These are phyloP conservation scores for Callithrix jacchus DNA, from an alignment of 2,113 vertebrate species.

Conservation along the genomic window DNA sequence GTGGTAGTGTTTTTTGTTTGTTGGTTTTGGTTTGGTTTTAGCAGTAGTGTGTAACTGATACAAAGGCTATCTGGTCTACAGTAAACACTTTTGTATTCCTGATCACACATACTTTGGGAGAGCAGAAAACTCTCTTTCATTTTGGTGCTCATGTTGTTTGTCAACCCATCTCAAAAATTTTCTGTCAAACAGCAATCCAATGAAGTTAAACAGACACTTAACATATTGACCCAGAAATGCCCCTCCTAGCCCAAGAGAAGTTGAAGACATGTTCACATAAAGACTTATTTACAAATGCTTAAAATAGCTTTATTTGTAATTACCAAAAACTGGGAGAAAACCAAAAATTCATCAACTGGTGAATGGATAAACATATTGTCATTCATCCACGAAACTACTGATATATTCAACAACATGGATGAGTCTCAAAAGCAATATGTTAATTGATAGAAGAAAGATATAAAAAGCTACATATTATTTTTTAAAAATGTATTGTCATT, in stretches of 20 bases:
- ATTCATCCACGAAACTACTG: not conserved
- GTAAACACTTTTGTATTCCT: not conserved
- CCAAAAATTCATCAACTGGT: not conserved
- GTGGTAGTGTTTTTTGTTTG: not conserved
- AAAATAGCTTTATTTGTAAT: not conserved
- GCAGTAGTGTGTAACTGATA: not conserved
- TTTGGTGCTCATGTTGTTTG: not conserved
- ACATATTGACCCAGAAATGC: not conserved
- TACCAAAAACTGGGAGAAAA: not conserved
- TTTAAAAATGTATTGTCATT: not conserved
- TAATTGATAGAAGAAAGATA: not conserved
- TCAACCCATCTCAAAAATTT: not conserved
- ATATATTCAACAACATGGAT: not conserved
- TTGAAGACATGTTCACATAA: not conserved
- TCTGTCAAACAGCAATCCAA: not conserved
- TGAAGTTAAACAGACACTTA: not conserved
- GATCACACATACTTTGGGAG: not conserved
- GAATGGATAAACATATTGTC: not conserved
- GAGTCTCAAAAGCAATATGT: slow-evolving; percentile 17
- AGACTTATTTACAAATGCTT: not conserved
- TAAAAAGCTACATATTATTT: not conserved
- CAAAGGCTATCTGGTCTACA: not conserved
- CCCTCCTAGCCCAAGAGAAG: not conserved
- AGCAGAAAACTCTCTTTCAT: not conserved
- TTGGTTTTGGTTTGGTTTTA: not conserved